These are phyloP conservation scores for Eulemur rubriventer DNA, from an alignment of 2,797 vertebrate species.

Conservation along the genomic window DNA sequence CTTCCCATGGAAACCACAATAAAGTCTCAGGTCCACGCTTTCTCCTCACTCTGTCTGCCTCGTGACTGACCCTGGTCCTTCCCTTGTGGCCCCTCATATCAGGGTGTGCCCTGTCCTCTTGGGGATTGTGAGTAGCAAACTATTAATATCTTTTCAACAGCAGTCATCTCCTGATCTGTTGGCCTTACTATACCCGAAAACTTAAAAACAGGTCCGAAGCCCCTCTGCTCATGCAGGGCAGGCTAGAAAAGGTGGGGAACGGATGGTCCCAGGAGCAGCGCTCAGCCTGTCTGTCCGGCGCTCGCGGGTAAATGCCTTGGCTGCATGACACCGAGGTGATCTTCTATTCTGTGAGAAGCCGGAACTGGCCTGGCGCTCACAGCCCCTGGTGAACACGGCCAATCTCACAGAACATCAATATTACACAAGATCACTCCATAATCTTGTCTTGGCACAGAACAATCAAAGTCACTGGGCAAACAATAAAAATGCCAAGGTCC, in stretches of 20 bases:
- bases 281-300: not conserved
- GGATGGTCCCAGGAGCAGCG: not conserved
- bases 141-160: not conserved
- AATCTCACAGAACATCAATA: not conserved
- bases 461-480: not conserved
- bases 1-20: not conserved
- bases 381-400: not conserved
- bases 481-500: fast-evolving
- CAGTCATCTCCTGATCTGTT: not conserved
- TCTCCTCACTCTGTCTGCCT: not conserved
- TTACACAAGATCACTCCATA: not conserved
- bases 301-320: not conserved
- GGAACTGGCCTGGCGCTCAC: not conserved
- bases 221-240: not conserved
- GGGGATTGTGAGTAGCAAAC: not conserved
- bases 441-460: not conserved
- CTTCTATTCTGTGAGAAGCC: not conserved
- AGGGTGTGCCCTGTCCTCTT: not conserved
- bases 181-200: not conserved
- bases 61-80: not conserved
- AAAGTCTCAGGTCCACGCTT: fast-evolving
- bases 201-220: not conserved
- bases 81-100: not conserved
- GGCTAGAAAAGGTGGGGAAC: not conserved
- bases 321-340: not conserved